phyloP scores from a whole-genome alignment of 1,140 invertebrate genomes.

The Diachasmimorpha longicaudata region DNA sequence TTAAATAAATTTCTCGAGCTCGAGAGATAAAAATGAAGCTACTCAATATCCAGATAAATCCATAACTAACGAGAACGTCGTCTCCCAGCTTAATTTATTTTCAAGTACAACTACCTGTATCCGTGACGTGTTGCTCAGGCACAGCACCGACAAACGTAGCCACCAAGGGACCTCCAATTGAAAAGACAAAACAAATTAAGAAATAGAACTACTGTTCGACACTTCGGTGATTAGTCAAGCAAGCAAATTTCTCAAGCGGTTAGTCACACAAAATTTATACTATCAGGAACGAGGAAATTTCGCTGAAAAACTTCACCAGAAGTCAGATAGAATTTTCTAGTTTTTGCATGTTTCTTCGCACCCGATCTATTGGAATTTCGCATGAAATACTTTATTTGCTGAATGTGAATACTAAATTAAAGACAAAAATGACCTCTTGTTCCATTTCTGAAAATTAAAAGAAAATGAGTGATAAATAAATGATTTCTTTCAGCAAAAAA shows the following conservation, averaged over 20 bases:
- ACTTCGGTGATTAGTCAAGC: not conserved
- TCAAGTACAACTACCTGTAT: constrained; percentile 46
- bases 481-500: not conserved
- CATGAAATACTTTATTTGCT: too few relatives aligned
- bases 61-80: too few relatives aligned
- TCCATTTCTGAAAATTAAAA: too few relatives aligned
- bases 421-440: too few relatives aligned
- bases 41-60: too few relatives aligned
- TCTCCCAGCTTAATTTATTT: not conserved
- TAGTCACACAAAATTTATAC: not conserved
- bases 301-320: too few relatives aligned
- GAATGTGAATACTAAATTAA: too few relatives aligned
- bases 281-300: not conserved
- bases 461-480: too few relatives aligned
- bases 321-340: too few relatives aligned
- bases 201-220: not conserved
- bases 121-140: constrained; percentile 50
- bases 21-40: too few relatives aligned
- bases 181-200: not conserved
- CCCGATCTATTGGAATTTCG: too few relatives aligned
- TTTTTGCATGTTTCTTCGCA: too few relatives aligned
- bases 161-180: constrained; percentile 42
- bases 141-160: constrained; percentile 53
- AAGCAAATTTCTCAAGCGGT: not conserved
- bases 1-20: not conserved